A percentile compares a stretch with the other conserved stretches of the same genome.
These are phyloP conservation scores for Aptenodytes forsteri DNA, from an alignment of 2,113 vertebrate genomes.

Conservation along the genomic window DNA sequence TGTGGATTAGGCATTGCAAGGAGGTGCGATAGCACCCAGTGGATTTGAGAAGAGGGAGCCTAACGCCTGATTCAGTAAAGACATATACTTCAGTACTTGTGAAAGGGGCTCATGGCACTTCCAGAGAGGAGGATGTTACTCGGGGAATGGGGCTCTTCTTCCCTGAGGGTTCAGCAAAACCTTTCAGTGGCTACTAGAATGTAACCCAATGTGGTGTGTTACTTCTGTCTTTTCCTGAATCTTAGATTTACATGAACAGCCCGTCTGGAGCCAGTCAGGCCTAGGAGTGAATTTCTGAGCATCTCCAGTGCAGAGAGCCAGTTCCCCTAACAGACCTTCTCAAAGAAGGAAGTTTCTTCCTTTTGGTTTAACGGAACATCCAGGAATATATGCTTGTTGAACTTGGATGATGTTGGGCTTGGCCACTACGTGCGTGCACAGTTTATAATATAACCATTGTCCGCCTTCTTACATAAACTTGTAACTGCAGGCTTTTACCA, in stretches of 20 bases:
- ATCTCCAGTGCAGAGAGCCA: background rate
- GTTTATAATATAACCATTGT: background rate
- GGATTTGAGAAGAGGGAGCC: background rate
- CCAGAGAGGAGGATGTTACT: background rate
- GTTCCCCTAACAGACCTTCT: background rate
- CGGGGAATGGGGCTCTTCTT: background rate
- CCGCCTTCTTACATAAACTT: background rate
- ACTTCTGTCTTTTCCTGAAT: background rate
- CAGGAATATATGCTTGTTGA: background rate
- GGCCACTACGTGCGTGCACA: background rate
- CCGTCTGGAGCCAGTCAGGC: background rate
- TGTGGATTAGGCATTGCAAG: background rate
- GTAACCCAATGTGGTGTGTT: background rate
- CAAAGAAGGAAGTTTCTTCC: background rate
- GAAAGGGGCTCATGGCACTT: background rate
- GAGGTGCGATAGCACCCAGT: background rate
- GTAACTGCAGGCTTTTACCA: background rate
- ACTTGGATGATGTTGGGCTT: background rate
- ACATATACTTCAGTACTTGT: background rate
- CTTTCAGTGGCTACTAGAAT: background rate
- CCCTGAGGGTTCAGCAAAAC: background rate
- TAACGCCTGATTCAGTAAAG: background rate
- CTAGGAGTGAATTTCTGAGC: background rate
- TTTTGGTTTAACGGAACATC: background rate
- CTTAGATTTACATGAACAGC: background rate